Evolutionary conservation across 2,797 vertebrate species (phyloP).

Genomic region (Otolemur crassicaudatus): DNA sequence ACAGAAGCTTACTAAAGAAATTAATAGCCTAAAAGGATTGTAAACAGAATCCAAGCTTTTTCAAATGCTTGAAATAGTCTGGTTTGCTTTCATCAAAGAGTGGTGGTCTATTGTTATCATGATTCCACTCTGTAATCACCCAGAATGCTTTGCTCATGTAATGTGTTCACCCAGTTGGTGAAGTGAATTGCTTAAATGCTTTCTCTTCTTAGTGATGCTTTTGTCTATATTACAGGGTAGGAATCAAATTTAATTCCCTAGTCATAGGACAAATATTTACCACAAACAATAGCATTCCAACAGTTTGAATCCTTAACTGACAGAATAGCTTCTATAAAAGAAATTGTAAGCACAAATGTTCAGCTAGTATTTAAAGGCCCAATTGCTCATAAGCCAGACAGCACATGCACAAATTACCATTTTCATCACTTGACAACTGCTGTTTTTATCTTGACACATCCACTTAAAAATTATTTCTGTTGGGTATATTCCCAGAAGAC

Average conservation of each 20-base stretch:
- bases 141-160: slow-evolving; percentile 61
- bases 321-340: slow-evolving; percentile 50
- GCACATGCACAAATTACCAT: slow-evolving; percentile 53
- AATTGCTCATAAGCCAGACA: slow-evolving; percentile 59
- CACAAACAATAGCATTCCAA: slow-evolving; percentile 75
- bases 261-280: slow-evolving; percentile 79
- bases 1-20: slow-evolving; percentile 16
- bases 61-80: not conserved
- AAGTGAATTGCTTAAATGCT: slow-evolving; percentile 62
- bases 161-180: not conserved
- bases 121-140: slow-evolving; percentile 63
- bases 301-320: slow-evolving; percentile 54
- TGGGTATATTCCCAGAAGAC: no score
- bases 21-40: slow-evolving; percentile 16
- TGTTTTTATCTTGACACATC: slow-evolving; percentile 78
- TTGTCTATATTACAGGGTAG: slow-evolving; percentile 72
- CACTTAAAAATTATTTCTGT: slow-evolving; percentile 83
- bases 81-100: slow-evolving; percentile 49
- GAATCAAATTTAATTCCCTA: slow-evolving; percentile 71
- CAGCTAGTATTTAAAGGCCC: slow-evolving; percentile 52
- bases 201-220: slow-evolving; percentile 68
- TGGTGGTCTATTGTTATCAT: not conserved
- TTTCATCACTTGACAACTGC: slow-evolving; percentile 77
- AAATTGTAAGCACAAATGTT: slow-evolving; percentile 40
- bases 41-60: slow-evolving; percentile 15